Conservation (phyloP, 1,140 invertebrate genomes). For the Oreohelix idahoensis region DNA sequence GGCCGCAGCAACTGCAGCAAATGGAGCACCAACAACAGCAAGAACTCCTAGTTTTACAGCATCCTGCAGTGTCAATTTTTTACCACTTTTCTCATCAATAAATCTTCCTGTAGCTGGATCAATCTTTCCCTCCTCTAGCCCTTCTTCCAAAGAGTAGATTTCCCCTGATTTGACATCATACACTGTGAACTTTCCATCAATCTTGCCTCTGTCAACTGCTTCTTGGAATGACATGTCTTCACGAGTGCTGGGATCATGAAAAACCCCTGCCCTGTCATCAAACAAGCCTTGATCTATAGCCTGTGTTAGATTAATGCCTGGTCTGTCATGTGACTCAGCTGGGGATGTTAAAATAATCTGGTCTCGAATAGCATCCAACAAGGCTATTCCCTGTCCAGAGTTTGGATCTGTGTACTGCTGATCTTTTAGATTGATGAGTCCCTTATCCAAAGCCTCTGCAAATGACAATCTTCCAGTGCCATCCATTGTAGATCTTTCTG, state of each 20-base stretch:
- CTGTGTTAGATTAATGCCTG: constrained; percentile 81
- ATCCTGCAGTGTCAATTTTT: constrained; percentile 78
- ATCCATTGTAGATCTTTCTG: constrained; percentile 39
- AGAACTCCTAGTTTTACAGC: constrained; percentile 87
- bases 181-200: constrained; percentile 73
- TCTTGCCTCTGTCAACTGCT: constrained; percentile 57
- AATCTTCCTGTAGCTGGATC: constrained; percentile 74
- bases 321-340: constrained; percentile 34
- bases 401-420: constrained; percentile 84
- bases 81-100: constrained; percentile 55
- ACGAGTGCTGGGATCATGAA: constrained; percentile 84
- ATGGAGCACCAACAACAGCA: constrained; percentile 65
- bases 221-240: constrained; percentile 70
- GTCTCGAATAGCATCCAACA: constrained; percentile 87
- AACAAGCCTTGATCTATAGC: constrained; percentile 85
- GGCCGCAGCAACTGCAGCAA: constrained; percentile 84
- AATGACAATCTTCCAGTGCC: constrained; percentile 57
- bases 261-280: constrained; percentile 83
- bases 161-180: constrained; percentile 75
- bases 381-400: constrained; percentile 82
- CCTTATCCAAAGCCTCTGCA: constrained; percentile 71
- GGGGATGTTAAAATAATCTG: constrained; percentile 82
- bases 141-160: constrained; percentile 75
- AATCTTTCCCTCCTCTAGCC: constrained; percentile 82
- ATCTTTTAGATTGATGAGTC: constrained; percentile 84